phyloP scores from a whole-genome alignment of 2,113 vertebrate genomes.

The Gadus chalcogrammus region DNA sequence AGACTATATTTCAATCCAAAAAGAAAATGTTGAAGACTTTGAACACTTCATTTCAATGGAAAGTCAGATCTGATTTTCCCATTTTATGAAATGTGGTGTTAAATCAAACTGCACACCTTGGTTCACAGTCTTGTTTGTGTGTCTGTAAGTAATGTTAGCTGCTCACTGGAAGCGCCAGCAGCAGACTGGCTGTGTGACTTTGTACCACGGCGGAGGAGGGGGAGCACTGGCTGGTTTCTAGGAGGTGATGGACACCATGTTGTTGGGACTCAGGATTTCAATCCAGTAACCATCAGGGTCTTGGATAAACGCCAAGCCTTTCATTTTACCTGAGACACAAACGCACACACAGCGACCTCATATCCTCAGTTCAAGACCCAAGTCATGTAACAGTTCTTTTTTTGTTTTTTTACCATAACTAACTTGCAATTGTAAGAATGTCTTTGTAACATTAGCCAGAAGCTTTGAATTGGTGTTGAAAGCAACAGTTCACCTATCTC shows the following conservation, averaged over 20 bases:
- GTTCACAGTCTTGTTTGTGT: background rate
- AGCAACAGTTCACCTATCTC: no score
- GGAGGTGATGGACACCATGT: slow-evolving; percentile 80
- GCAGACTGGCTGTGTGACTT: slow-evolving; percentile 5
- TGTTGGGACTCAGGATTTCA: slow-evolving; percentile 94
- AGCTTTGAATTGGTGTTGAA: no score
- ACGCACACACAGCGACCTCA: background rate
- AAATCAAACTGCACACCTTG: background rate
- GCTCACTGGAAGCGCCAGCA: slow-evolving; percentile 12
- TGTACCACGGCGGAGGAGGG: slow-evolving; percentile 8
- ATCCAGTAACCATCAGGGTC: slow-evolving; percentile 99
- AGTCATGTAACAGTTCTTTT: no score
- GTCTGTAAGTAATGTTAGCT: background rate
- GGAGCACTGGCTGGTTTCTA: slow-evolving; percentile 36
- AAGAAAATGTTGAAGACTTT: background rate
- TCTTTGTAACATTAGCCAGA: no score
- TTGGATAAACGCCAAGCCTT: slow-evolving; percentile 94
- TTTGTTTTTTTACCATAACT: no score
- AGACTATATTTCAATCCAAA: background rate
- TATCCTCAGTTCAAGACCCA: no score
- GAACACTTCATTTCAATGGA: background rate
- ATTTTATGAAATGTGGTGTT: background rate
- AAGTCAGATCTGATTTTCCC: background rate
- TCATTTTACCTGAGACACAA: slow-evolving; percentile 86
- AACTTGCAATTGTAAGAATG: no score